Percentiles rank a stretch among this genome's conserved stretches.
These are phyloP conservation scores for Bombus superbus DNA, from an alignment of 1,140 invertebrate genomes.

Conservation along the genomic window DNA sequence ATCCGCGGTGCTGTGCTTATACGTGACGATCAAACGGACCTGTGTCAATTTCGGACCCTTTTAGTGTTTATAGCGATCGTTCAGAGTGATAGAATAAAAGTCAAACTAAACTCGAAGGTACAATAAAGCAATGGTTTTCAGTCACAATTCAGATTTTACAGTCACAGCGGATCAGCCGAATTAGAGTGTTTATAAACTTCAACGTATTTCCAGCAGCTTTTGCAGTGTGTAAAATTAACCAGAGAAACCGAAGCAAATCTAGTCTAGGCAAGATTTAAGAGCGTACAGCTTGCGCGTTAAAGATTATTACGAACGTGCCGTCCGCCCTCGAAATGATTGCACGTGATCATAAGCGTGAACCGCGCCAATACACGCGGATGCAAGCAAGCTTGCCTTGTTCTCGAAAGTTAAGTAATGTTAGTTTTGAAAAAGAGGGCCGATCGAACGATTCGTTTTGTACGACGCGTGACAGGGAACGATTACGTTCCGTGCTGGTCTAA, in stretches of 20 bases:
- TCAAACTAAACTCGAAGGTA: background rate
- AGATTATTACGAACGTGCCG: constrained; percentile 57
- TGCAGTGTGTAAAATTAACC: constrained; percentile 67
- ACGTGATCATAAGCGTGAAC: background rate
- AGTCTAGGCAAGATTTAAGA: constrained; percentile 62
- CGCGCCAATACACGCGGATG: background rate
- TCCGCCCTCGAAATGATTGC: constrained; percentile 46
- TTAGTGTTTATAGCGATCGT: background rate
- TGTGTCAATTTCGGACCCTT: background rate
- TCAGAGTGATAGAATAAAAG: background rate
- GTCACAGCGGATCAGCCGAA: constrained; percentile 54
- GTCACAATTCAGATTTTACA: constrained; percentile 16
- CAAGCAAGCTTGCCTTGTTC: constrained; percentile 34
- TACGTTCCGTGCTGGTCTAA: constrained; percentile 60
- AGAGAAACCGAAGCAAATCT: constrained; percentile 61
- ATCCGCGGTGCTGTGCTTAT: constrained; percentile 24
- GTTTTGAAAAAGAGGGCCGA: constrained; percentile 28
- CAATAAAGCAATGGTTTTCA: background rate
- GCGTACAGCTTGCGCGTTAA: constrained; percentile 60
- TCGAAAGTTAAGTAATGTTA: constrained; percentile 35
- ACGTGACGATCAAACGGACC: constrained; percentile 9
- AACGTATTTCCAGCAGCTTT: constrained; percentile 75
- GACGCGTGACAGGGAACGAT: constrained; percentile 42
- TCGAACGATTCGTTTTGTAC: constrained; percentile 45
- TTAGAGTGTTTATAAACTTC: constrained; percentile 72